phyloP scores from a whole-genome alignment of 2,113 vertebrate genomes.

The Tiliqua scincoides region DNA sequence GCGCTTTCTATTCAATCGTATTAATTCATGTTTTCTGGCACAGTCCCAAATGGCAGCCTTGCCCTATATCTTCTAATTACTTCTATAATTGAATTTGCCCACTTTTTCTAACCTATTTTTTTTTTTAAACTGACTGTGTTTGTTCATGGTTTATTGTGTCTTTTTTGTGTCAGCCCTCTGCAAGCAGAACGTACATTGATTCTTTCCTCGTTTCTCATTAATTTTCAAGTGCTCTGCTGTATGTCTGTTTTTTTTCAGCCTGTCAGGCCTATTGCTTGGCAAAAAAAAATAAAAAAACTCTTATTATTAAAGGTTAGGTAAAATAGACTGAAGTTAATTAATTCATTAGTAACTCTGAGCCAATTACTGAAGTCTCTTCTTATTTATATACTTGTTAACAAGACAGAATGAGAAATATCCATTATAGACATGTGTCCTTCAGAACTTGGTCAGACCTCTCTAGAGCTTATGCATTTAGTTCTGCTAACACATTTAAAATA shows the following conservation, averaged over 20 bases:
- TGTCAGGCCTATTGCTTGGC: slow-evolving; percentile 83
- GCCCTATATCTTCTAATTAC: slow-evolving; percentile 99
- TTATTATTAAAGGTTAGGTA: slow-evolving; percentile 88
- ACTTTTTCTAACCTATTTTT: slow-evolving; percentile 98
- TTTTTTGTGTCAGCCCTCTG: slow-evolving; percentile 94
- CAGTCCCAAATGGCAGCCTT: slow-evolving; percentile 94
- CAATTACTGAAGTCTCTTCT: slow-evolving; percentile 86
- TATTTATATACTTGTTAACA: slow-evolving; percentile 88
- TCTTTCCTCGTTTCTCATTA: slow-evolving; percentile 91
- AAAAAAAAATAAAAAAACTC: slow-evolving; percentile 65
- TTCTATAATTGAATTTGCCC: slow-evolving; percentile 99
- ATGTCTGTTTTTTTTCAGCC: slow-evolving; percentile 85
- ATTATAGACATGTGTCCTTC: slow-evolving; percentile 82
- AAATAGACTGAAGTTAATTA: slow-evolving; percentile 92
- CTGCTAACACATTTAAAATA: slow-evolving; percentile 30
- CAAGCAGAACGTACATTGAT: slow-evolving; percentile 92
- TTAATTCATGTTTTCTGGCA: slow-evolving; percentile 99
- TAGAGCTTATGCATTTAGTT: slow-evolving; percentile 69
- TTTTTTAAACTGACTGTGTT: slow-evolving; percentile 96
- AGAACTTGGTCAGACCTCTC: slow-evolving; percentile 75
- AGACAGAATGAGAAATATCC: slow-evolving; percentile 83
- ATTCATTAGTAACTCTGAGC: slow-evolving; percentile 92
- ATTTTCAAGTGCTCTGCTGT: slow-evolving; percentile 90
- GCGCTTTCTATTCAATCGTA: slow-evolving; percentile 94
- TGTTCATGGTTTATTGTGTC: slow-evolving; percentile 99